phyloP scores from a whole-genome alignment of 2,113 vertebrate genomes.

The Scytalopus superciliaris region DNA sequence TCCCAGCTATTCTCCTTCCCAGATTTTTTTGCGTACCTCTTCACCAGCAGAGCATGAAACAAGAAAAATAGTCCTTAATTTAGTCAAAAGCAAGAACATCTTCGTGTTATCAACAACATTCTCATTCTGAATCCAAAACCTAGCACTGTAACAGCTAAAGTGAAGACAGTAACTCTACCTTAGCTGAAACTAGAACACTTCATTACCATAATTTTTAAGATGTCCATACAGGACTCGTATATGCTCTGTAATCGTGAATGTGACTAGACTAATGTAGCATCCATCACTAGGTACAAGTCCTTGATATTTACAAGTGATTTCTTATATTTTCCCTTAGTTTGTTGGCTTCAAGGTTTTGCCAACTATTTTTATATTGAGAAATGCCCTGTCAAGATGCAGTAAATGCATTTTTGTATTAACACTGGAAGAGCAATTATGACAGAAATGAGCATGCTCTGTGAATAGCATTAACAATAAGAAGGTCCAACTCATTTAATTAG shows the following conservation, averaged over 20 bases:
- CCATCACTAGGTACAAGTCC: background rate
- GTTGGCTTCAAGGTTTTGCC: background rate
- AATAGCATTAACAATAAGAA: background rate
- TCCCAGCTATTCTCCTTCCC: too few species aligned
- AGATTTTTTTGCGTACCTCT: background rate
- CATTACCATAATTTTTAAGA: background rate
- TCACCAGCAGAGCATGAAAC: fast-evolving
- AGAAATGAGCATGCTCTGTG: background rate
- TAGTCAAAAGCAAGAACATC: background rate
- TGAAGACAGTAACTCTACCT: background rate
- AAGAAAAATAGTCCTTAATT: background rate
- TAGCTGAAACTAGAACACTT: background rate
- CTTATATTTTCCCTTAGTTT: background rate
- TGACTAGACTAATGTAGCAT: background rate
- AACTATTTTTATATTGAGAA: background rate
- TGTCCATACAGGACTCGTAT: background rate
- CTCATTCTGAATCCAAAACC: background rate
- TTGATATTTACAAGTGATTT: background rate
- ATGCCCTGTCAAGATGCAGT: background rate
- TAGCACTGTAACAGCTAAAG: background rate
- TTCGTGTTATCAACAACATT: too few species aligned
- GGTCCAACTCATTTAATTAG: conserved; percentile 45
- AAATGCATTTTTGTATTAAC: conserved; percentile 6
- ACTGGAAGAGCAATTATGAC: background rate
- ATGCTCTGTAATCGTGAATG: background rate